Conservation (phyloP, 2,113 vertebrate genomes). For the Platanista minor region DNA sequence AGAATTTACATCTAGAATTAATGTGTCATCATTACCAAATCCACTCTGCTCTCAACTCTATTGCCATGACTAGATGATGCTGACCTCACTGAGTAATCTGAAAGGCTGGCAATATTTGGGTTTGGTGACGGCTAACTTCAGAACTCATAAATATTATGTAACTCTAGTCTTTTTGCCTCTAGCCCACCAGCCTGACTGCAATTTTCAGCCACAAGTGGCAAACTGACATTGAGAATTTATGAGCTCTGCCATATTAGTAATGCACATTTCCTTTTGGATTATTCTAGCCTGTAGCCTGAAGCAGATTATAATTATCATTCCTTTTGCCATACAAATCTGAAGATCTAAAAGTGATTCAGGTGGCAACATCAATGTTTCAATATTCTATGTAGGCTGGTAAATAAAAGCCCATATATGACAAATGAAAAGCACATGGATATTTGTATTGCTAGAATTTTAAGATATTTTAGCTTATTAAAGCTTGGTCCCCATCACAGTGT, state of each 20-base stretch:
- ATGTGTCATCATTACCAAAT: background rate
- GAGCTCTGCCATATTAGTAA: constrained; percentile 30
- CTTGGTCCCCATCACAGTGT: background rate
- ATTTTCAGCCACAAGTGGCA: constrained; percentile 41
- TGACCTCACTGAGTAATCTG: background rate
- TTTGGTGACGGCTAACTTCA: constrained; percentile 27
- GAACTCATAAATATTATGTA: constrained; percentile 51
- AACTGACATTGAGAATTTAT: constrained; percentile 51
- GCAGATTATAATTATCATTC: constrained; percentile 61
- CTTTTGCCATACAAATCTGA: constrained; percentile 35
- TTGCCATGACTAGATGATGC: background rate
- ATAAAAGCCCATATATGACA: constrained; percentile 16
- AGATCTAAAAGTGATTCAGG: constrained; percentile 44
- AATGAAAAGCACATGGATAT: constrained; percentile 50
- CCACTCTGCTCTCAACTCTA: background rate
- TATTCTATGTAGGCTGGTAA: constrained; percentile 8
- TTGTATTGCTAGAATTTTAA: background rate
- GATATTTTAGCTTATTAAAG: constrained; percentile 35
- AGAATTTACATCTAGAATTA: background rate
- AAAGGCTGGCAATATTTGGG: constrained; percentile 33
- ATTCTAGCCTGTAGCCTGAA: constrained; percentile 51
- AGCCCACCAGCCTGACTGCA: constrained; percentile 28
- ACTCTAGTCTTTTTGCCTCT: constrained; percentile 51
- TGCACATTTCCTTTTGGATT: constrained; percentile 62
- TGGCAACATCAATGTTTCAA: background rate